Percentiles rank a stretch among this genome's conserved stretches.
phyloP scores from a whole-genome alignment of 2,113 vertebrate species.

The Petaurus breviceps region DNA sequence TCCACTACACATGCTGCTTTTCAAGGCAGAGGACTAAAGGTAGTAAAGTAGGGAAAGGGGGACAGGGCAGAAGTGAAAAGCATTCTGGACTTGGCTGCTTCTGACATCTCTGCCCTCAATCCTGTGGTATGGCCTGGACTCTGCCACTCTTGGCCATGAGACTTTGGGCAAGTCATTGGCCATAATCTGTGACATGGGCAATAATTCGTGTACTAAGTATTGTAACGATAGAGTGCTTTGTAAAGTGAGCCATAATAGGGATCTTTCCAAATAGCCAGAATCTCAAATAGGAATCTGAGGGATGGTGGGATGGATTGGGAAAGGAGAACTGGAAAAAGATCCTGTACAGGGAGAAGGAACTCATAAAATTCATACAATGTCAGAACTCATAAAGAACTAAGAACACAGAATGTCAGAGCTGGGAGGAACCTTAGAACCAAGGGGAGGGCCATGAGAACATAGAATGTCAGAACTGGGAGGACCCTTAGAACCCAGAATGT shows the following conservation, averaged over 20 bases:
- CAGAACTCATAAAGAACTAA: too few relatives aligned
- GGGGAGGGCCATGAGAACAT: too few relatives aligned
- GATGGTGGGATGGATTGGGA: too few relatives aligned
- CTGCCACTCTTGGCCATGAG: background rate
- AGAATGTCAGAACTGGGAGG: too few relatives aligned
- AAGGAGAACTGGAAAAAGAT: too few relatives aligned
- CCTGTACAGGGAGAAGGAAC: too few relatives aligned
- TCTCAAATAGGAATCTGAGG: background rate
- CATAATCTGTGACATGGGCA: background rate
- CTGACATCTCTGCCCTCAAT: background rate
- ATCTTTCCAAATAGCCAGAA: background rate
- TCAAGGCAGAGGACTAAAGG: background rate
- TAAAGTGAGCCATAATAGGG: background rate
- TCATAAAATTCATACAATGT: too few relatives aligned
- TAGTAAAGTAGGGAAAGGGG: background rate
- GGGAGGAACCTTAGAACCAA: too few relatives aligned
- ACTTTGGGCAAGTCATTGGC: background rate
- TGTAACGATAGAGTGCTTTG: background rate
- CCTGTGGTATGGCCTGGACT: background rate
- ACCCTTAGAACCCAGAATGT: too few relatives aligned
- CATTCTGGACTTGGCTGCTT: background rate
- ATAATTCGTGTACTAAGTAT: background rate
- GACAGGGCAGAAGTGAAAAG: too few relatives aligned
- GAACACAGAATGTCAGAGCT: too few relatives aligned
- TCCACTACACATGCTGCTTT: background rate